phyloP scores from a whole-genome alignment of 2,888 invertebrate species.

The Heteromyza rotundicornis region DNA sequence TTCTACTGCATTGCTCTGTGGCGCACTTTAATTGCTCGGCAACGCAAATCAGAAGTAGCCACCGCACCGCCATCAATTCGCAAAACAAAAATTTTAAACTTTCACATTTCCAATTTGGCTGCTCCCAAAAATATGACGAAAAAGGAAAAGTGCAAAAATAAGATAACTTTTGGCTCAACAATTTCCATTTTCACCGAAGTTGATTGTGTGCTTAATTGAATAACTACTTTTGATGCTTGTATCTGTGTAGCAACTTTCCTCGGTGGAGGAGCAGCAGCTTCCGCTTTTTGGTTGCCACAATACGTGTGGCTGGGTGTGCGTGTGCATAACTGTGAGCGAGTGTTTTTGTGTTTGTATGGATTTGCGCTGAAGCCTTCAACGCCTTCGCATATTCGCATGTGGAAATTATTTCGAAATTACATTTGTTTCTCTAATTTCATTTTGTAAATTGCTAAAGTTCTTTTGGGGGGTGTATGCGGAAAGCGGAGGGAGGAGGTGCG shows the following conservation, averaged over 20 bases:
- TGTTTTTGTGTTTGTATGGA: not conserved
- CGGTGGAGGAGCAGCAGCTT: too few species aligned
- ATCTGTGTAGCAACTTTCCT: not conserved
- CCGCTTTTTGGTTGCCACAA: too few species aligned
- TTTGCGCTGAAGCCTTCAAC: not conserved
- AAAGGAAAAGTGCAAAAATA: not conserved
- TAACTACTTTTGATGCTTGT: not conserved
- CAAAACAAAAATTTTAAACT: too few species aligned
- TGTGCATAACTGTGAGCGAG: too few species aligned
- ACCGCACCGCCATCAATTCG: too few species aligned
- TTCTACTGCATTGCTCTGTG: not conserved
- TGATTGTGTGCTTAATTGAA: conserved; percentile 2
- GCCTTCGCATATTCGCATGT: conserved; percentile 2
- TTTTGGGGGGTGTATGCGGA: not conserved
- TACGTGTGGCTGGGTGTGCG: too few species aligned
- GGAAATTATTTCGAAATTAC: conserved; percentile 17
- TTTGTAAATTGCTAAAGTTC: conserved; percentile 3
- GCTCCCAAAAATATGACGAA: not conserved
- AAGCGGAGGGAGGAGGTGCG: too few species aligned
- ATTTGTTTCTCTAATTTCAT: conserved; percentile 9
- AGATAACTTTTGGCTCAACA: not conserved
- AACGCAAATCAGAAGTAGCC: not conserved
- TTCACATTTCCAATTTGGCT: too few species aligned
- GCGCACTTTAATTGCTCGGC: not conserved
- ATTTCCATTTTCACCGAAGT: not conserved